Evolutionary conservation across 2,797 vertebrate species (phyloP).

Genomic region (Tarsius wallacei): DNA sequence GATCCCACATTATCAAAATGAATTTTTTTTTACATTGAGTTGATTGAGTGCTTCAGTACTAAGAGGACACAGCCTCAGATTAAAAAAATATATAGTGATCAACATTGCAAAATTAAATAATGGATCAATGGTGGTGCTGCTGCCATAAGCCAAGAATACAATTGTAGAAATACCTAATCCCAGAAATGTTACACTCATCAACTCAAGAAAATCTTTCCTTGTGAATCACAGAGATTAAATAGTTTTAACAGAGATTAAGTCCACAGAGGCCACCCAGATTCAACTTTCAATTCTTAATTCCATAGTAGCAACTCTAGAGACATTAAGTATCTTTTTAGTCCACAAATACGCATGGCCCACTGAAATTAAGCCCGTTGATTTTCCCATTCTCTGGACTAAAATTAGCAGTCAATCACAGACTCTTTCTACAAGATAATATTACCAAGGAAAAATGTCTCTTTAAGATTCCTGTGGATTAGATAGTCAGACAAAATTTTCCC

Average conservation of each 20-base stretch:
- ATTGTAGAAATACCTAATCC: background rate
- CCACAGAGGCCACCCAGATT: constrained; percentile 45
- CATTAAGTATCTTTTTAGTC: background rate
- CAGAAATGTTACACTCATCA: constrained; percentile 24
- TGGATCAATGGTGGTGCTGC: background rate
- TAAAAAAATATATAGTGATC: background rate
- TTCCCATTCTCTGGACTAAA: constrained; percentile 59
- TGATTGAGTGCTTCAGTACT: background rate
- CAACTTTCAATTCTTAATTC: constrained; percentile 66
- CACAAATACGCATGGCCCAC: background rate
- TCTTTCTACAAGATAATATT: constrained; percentile 66
- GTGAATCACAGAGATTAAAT: constrained; percentile 55
- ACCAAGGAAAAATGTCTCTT: constrained; percentile 66
- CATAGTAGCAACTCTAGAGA: background rate
- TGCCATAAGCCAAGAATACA: constrained; percentile 3
- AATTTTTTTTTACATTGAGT: background rate
- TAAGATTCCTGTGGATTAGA: constrained; percentile 56
- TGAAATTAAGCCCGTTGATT: constrained; percentile 23
- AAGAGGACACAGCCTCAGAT: background rate
- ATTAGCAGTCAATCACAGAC: background rate
- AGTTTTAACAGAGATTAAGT: constrained; percentile 58
- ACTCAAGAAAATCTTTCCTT: constrained; percentile 62
- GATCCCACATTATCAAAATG: background rate
- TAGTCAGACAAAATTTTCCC: constrained; percentile 59
- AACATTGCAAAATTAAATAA: constrained; percentile 44